A percentile compares a stretch with the other conserved stretches of the same genome.
Evolutionary conservation across 2,113 vertebrate species (phyloP).

Genomic region (Procapra przewalskii): DNA sequence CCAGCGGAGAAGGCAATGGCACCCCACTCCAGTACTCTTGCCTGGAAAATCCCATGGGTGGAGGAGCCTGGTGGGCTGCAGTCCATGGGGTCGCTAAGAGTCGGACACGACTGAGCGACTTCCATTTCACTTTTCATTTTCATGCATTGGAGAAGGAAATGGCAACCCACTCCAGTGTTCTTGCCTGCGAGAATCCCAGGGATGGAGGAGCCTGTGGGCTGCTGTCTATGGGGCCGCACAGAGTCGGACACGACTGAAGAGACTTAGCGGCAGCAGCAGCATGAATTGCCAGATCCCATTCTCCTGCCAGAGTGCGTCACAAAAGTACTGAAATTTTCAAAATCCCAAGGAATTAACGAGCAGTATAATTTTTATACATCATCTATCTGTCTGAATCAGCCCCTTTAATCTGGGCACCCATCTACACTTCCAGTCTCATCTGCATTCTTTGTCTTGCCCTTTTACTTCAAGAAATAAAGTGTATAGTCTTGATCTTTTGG

Average conservation of each 20-base stretch:
- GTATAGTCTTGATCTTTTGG: not conserved
- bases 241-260: no score
- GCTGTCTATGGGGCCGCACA: no score
- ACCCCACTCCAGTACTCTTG: no score
- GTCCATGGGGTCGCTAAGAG: no score
- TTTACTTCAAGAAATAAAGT: not conserved
- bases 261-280: no score
- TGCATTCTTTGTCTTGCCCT: not conserved
- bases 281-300: not conserved
- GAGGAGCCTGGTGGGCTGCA: no score
- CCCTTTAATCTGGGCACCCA: not conserved
- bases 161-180: no score
- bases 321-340: not conserved
- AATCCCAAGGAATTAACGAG: not conserved
- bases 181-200: no score
- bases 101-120: rapidly evolving
- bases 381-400: not conserved
- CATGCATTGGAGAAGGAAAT: no score
- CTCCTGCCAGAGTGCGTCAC: not conserved
- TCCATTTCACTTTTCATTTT: no score
- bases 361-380: not conserved
- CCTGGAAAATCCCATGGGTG: no score
- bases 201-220: no score
- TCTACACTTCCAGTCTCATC: not conserved
- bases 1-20: not conserved